Conservation (phyloP, 2,888 invertebrate species). For the Stictocephala bisonia region DNA sequence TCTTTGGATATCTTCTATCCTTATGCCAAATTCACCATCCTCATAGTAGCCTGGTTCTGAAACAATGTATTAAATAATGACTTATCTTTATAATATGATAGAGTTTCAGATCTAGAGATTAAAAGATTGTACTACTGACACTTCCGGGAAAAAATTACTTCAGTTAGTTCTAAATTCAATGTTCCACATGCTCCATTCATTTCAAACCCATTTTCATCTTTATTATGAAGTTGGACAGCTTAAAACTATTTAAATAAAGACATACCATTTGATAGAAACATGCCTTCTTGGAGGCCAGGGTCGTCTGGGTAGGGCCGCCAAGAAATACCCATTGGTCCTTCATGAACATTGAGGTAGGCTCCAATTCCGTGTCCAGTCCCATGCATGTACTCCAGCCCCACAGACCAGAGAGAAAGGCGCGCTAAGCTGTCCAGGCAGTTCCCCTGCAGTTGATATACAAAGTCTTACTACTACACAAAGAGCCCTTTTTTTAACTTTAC, state of each 20-base stretch:
- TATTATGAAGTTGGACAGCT: no score
- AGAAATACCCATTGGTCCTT: conserved; percentile 86
- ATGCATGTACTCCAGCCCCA: conserved; percentile 90
- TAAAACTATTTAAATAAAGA: conserved; percentile 32
- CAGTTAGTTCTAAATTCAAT: no score
- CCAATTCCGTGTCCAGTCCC: conserved; percentile 97
- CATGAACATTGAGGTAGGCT: conserved; percentile 92
- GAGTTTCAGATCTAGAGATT: not conserved
- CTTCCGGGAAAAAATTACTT: no score
- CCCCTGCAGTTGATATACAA: no score
- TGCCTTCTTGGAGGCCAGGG: conserved; percentile 80
- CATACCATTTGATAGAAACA: conserved; percentile 84
- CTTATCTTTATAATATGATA: no score
- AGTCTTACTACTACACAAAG: no score
- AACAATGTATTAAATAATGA: conserved; percentile 52
- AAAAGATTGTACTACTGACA: no score
- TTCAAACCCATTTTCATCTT: no score
- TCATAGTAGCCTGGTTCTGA: conserved; percentile 94
- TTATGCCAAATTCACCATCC: conserved; percentile 87
- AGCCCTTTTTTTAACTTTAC: no score
- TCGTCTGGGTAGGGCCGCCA: conserved; percentile 78
- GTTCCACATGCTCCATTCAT: no score
- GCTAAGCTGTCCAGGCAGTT: conserved; percentile 86
- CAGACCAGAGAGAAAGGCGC: conserved; percentile 84
- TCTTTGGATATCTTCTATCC: conserved; percentile 89